phyloP scores from a whole-genome alignment of 1,140 invertebrate species.

The Plodia interpunctella region DNA sequence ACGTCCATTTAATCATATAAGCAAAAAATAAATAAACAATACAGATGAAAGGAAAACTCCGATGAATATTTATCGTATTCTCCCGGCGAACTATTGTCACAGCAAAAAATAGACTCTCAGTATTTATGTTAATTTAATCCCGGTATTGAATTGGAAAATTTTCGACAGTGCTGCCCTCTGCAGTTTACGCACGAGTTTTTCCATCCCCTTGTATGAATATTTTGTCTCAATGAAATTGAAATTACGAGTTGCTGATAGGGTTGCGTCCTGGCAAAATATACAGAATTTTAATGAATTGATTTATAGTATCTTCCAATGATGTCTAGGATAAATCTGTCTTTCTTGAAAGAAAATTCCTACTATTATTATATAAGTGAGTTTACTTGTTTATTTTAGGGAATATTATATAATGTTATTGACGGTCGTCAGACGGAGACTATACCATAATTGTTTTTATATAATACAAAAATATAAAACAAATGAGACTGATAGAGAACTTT shows the following conservation, averaged over 20 bases:
- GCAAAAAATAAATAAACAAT: neutral
- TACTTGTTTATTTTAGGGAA: too few relatives aligned
- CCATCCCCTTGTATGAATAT: slow-evolving; percentile 64
- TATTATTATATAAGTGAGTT: too few relatives aligned
- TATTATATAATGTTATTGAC: too few relatives aligned
- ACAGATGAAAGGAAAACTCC: neutral
- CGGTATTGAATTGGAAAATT: slow-evolving; percentile 53
- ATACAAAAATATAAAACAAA: too few relatives aligned
- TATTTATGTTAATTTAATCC: slow-evolving; percentile 24
- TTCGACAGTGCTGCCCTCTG: slow-evolving; percentile 46
- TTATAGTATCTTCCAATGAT: too few relatives aligned
- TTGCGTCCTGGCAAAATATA: slow-evolving; percentile 23
- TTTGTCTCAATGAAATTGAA: slow-evolving; percentile 73
- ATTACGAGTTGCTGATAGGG: slow-evolving; percentile 46
- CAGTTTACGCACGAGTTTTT: slow-evolving; percentile 32
- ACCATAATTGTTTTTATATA: too few relatives aligned
- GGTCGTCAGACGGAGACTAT: too few relatives aligned
- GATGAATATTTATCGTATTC: neutral
- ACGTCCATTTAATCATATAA: neutral
- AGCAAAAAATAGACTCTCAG: slow-evolving; percentile 1
- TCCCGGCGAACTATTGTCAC: neutral
- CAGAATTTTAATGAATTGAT: too few relatives aligned
- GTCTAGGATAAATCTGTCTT: too few relatives aligned
- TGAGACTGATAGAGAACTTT: too few relatives aligned
- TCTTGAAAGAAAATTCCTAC: too few relatives aligned